phyloP scores from a whole-genome alignment of 2,113 vertebrate genomes.

The Sinosuthora webbiana region DNA sequence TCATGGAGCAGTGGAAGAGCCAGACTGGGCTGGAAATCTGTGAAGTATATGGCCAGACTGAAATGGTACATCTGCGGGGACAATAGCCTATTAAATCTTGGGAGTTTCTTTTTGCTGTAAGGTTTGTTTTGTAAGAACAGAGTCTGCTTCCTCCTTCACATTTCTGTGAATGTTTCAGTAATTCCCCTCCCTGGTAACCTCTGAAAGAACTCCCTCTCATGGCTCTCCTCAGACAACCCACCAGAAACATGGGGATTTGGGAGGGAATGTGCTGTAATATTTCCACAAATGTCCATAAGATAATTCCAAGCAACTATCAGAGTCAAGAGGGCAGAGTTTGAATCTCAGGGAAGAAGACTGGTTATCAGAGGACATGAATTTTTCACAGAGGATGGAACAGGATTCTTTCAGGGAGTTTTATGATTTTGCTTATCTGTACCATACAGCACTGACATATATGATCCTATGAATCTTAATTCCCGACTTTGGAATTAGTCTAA shows the following conservation, averaged over 20 bases:
- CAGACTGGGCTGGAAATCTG: slow-evolving; percentile 72
- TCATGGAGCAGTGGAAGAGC: slow-evolving; percentile 75
- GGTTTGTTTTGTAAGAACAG: not conserved
- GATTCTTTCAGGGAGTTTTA: not conserved
- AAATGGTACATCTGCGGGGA: slow-evolving; percentile 64
- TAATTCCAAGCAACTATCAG: not conserved
- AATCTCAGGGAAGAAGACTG: not conserved
- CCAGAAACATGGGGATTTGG: not conserved
- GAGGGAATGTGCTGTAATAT: not conserved
- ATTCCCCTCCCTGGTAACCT: not conserved
- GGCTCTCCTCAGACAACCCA: not conserved
- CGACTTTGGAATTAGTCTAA: not conserved
- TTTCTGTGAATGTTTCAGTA: not conserved
- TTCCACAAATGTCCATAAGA: not conserved
- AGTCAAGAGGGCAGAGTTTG: not conserved
- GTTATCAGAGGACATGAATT: not conserved
- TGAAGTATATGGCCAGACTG: slow-evolving; percentile 82
- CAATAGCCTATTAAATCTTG: not conserved
- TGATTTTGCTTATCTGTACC: not conserved
- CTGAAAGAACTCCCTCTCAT: not conserved
- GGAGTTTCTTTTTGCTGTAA: not conserved
- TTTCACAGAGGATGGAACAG: not conserved
- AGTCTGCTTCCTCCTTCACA: not conserved
- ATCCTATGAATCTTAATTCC: not conserved
- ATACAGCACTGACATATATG: not conserved